phyloP scores from a whole-genome alignment of 2,113 vertebrate genomes.

The Melanerpes formicivorus region DNA sequence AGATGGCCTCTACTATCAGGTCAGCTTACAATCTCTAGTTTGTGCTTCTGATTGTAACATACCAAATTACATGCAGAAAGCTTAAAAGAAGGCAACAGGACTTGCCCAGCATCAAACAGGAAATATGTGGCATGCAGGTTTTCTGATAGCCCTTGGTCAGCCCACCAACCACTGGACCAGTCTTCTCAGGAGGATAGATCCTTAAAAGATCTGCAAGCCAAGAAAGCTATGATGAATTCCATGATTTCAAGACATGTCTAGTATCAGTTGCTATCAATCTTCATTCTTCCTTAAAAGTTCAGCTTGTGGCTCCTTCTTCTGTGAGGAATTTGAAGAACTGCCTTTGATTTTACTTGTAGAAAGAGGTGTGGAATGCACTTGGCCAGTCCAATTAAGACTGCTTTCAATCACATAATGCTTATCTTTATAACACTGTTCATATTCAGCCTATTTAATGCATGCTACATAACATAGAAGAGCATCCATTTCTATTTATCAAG shows the following conservation, averaged over 20 bases:
- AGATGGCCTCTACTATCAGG: slow-evolving; percentile 58
- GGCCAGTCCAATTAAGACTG: background rate
- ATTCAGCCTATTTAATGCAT: background rate
- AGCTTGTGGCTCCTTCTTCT: background rate
- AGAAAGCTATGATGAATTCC: background rate
- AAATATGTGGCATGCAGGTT: background rate
- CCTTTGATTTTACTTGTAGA: background rate
- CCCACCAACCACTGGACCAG: background rate
- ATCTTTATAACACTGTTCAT: background rate
- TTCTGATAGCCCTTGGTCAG: background rate
- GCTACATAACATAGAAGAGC: background rate
- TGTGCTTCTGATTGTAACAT: slow-evolving; percentile 10
- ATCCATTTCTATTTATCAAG: background rate
- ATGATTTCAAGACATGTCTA: background rate
- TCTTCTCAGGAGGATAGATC: background rate
- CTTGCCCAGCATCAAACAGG: background rate
- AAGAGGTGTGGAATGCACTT: background rate
- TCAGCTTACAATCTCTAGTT: background rate
- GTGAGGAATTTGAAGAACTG: background rate
- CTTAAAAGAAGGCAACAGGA: background rate
- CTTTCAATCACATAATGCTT: background rate
- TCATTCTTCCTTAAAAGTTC: background rate
- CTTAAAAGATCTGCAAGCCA: background rate
- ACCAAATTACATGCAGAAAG: background rate
- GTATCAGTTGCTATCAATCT: background rate